Conservation (phyloP, 1,140 invertebrate species). For the Pseudomyrmex sp. region DNA sequence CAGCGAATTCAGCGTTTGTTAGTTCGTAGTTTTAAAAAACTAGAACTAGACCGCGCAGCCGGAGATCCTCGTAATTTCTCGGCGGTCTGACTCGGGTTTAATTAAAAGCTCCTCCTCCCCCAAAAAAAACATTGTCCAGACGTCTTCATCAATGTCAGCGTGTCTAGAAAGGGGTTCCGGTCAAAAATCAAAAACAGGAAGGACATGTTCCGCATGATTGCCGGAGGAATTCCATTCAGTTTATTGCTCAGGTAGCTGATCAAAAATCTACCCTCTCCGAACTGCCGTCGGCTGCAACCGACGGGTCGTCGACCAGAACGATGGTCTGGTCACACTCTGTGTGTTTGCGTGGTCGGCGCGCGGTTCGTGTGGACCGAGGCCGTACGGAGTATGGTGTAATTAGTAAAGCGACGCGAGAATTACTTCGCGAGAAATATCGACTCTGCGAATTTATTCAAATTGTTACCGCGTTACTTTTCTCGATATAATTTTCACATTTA, state of each 20-base stretch:
- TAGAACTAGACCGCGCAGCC: not conserved
- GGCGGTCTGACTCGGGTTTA: not conserved
- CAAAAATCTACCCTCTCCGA: constrained; percentile 70
- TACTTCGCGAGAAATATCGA: constrained; percentile 29
- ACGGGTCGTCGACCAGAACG: constrained; percentile 70
- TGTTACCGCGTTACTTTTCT: not conserved
- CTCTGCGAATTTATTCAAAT: not conserved
- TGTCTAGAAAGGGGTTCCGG: constrained; percentile 28
- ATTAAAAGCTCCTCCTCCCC: constrained; percentile 9
- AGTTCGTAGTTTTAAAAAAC: not conserved
- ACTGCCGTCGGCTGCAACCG: constrained; percentile 59
- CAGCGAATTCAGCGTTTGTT: not conserved
- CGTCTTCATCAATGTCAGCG: constrained; percentile 32
- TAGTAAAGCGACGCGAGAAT: constrained; percentile 41
- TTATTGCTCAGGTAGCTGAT: constrained; percentile 69
- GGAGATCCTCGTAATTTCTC: constrained; percentile 26
- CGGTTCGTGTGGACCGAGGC: constrained; percentile 53
- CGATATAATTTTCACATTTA: not conserved
- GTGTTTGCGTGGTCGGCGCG: constrained; percentile 66
- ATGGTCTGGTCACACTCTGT: constrained; percentile 59
- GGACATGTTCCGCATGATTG: constrained; percentile 59
- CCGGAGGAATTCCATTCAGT: constrained; percentile 72
- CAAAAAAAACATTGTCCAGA: not conserved
- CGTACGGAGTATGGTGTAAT: constrained; percentile 36
- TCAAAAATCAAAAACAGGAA: constrained; percentile 59